Conservation (phyloP, 64 coral and sea anemone genomes). For the Orbicella faveolata region DNA sequence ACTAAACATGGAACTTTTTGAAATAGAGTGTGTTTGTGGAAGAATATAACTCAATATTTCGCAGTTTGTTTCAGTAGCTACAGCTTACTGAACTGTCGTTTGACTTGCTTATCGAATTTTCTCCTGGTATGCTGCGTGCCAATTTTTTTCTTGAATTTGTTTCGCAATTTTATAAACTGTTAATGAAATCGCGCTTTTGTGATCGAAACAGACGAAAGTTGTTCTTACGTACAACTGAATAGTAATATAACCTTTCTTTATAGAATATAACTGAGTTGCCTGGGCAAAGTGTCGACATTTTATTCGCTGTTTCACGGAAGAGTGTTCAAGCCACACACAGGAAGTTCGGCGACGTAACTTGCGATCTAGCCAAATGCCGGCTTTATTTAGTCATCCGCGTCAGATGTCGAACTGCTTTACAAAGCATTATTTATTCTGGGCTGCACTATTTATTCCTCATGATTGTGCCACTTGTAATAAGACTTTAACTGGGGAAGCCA, state of each 20-base stretch:
- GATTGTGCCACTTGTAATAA: background rate
- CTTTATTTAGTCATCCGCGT: conserved; percentile 22
- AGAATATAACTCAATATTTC: background rate
- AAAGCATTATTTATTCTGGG: background rate
- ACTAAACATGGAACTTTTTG: background rate
- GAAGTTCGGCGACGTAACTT: conserved; percentile 24
- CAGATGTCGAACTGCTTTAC: background rate
- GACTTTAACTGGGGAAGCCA: background rate
- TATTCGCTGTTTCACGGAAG: background rate
- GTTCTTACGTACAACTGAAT: background rate
- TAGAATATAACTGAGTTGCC: background rate
- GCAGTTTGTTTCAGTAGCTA: background rate
- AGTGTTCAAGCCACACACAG: background rate
- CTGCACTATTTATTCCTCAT: background rate
- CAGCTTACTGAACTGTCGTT: background rate
- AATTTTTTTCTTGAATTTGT: background rate
- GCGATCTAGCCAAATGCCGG: conserved; percentile 30
- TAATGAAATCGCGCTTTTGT: background rate
- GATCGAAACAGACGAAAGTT: background rate
- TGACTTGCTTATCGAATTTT: background rate
- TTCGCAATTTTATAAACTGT: conserved; percentile 7
- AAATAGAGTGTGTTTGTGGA: background rate
- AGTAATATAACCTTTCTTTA: background rate
- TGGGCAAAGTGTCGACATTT: background rate
- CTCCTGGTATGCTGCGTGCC: background rate